phyloP scores from a whole-genome alignment of 2,113 vertebrate species.

The Psittacara wagleri region DNA sequence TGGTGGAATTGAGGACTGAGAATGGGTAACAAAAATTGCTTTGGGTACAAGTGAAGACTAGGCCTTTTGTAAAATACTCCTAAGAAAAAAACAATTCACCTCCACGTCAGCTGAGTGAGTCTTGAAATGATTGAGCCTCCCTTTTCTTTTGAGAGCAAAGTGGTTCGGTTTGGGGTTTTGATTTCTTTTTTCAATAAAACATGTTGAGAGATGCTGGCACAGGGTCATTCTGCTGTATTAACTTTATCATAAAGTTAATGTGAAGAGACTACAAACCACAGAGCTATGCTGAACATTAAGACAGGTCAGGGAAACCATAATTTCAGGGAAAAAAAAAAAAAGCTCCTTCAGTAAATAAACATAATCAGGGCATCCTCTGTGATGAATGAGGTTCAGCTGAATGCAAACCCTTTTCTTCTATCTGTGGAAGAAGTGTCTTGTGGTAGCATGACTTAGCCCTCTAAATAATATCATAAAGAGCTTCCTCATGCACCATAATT shows the following conservation, averaged over 20 bases:
- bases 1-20: not conserved
- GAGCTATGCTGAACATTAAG: not conserved
- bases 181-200: not conserved
- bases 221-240: conserved; percentile 54
- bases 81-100: not conserved
- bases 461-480: not conserved
- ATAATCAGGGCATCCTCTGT: not conserved
- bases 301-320: not conserved
- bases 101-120: not conserved
- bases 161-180: not conserved
- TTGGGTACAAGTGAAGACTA: not conserved
- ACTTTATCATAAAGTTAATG: conserved; percentile 46
- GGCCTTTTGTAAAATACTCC: not conserved
- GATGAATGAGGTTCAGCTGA: not conserved
- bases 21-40: not conserved
- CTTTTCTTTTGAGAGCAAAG: not conserved
- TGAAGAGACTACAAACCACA: conserved; percentile 36
- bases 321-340: not conserved
- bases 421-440: not conserved
- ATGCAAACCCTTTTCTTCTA: not conserved
- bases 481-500: not conserved
- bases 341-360: not conserved
- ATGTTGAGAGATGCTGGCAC: conserved; percentile 52
- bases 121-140: conserved; percentile 8
- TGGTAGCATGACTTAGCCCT: not conserved